A percentile compares a stretch with the other conserved stretches of the same genome.
Conservation (phyloP, 2,797 vertebrate species). For the Myioborus miniatus region DNA sequence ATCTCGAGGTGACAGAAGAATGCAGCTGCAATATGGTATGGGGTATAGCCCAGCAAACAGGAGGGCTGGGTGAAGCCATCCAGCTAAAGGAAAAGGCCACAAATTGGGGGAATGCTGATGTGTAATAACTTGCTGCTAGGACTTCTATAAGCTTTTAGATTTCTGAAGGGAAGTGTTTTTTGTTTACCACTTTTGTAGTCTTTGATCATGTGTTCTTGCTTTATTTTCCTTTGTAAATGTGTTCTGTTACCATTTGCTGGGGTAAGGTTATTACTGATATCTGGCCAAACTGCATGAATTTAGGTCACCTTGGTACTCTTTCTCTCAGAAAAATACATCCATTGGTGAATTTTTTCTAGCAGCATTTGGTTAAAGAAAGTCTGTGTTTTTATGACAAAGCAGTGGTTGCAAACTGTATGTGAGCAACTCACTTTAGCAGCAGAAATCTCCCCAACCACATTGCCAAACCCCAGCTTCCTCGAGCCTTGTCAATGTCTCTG, state of each 20-base stretch:
- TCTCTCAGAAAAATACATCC: not conserved
- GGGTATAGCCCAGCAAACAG: not conserved
- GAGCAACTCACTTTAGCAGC: not conserved
- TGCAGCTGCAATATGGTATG: not conserved
- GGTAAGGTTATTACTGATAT: not conserved
- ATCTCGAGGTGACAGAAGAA: not conserved
- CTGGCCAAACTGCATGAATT: not conserved
- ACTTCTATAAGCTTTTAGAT: not conserved
- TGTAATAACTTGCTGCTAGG: not conserved
- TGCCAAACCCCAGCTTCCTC: not conserved
- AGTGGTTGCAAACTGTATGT: not conserved
- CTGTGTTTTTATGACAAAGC: not conserved
- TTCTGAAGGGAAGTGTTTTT: not conserved
- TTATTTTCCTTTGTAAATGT: not conserved
- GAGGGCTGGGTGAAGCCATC: not conserved
- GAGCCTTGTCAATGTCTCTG: not conserved
- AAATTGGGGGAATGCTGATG: not conserved
- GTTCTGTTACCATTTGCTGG: not conserved
- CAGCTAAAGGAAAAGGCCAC: not conserved
- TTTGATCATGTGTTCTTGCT: fast-evolving
- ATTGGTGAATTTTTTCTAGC: not conserved
- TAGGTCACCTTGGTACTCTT: not conserved
- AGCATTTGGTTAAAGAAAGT: not conserved
- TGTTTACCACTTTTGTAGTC: not conserved
- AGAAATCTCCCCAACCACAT: not conserved